A percentile compares a stretch with the other conserved stretches of the same genome.
phyloP scores from a whole-genome alignment of 2,888 invertebrate genomes.

The Latheticus oryzae region DNA sequence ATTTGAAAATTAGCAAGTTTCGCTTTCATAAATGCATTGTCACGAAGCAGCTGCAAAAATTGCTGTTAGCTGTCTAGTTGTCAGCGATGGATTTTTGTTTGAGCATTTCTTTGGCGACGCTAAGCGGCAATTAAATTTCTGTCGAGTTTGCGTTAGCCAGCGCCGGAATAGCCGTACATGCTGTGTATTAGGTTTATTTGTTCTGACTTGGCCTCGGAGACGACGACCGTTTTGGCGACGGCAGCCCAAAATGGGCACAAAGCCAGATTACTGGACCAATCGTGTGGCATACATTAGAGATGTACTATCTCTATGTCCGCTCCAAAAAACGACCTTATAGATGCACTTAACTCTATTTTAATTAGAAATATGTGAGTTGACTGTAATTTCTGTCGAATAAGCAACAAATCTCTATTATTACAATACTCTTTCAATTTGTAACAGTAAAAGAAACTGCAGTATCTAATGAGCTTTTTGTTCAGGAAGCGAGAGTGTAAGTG shows the following conservation, averaged over 20 bases:
- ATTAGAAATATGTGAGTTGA: too few relatives aligned
- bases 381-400: too few relatives aligned
- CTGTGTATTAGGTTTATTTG: slow-evolving; percentile 41
- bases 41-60: slow-evolving; percentile 20
- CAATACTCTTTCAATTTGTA: too few relatives aligned
- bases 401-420: slow-evolving; percentile 8
- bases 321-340: slow-evolving; percentile 33
- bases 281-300: slow-evolving; percentile 40
- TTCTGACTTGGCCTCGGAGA: slow-evolving; percentile 35
- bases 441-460: too few relatives aligned
- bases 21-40: slow-evolving; percentile 2
- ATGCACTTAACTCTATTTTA: slow-evolving; percentile 34
- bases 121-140: slow-evolving; percentile 39
- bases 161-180: slow-evolving; percentile 33
- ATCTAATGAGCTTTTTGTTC: slow-evolving; percentile 32
- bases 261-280: slow-evolving; percentile 46
- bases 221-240: slow-evolving; percentile 42
- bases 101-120: slow-evolving; percentile 31
- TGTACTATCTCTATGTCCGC: slow-evolving; percentile 35
- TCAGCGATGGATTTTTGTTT: slow-evolving; percentile 25
- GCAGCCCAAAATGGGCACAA: slow-evolving; percentile 44
- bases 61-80: slow-evolving; percentile 16
- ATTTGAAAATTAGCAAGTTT: too few relatives aligned
- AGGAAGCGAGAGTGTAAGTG: slow-evolving; percentile 21
- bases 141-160: slow-evolving; percentile 37